phyloP scores from a whole-genome alignment of 2,113 vertebrate species.

The Galbula dea region DNA sequence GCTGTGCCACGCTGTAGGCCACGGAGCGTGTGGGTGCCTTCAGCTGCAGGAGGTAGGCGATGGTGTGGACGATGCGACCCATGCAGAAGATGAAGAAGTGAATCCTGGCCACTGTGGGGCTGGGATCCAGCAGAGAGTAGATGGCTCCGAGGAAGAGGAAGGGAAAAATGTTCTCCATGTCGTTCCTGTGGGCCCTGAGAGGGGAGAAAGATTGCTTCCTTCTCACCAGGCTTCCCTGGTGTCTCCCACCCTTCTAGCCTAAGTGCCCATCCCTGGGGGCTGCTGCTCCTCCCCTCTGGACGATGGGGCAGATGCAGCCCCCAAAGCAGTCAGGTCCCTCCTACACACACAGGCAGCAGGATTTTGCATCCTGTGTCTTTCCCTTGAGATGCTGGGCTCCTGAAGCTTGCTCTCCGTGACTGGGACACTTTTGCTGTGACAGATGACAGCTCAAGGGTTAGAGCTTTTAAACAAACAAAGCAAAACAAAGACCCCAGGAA shows the following conservation, averaged over 20 bases:
- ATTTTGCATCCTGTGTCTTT: background rate
- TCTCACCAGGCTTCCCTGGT: background rate
- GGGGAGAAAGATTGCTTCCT: background rate
- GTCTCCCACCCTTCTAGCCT: background rate
- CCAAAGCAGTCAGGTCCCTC: background rate
- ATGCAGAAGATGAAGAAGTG: slow-evolving; percentile 88
- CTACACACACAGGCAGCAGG: background rate
- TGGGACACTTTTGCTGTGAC: background rate
- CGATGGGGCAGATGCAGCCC: background rate
- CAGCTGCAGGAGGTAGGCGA: slow-evolving; percentile 83
- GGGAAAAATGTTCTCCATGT: slow-evolving; percentile 93
- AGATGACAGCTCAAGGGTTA: background rate
- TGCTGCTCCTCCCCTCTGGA: background rate
- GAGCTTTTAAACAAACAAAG: slow-evolving; percentile 8
- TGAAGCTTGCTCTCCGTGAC: background rate
- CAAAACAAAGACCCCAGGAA: background rate
- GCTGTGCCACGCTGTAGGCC: slow-evolving; percentile 84
- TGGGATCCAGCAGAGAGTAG: slow-evolving; percentile 86
- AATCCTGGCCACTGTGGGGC: slow-evolving; percentile 73
- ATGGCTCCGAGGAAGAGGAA: slow-evolving; percentile 92
- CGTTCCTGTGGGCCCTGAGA: slow-evolving; percentile 87
- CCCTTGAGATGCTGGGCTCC: background rate
- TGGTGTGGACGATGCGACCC: slow-evolving; percentile 80
- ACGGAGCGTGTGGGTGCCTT: slow-evolving; percentile 84
- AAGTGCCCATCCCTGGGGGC: background rate